phyloP scores from a whole-genome alignment of 1,140 invertebrate species.

The Cotesia vestalis region DNA sequence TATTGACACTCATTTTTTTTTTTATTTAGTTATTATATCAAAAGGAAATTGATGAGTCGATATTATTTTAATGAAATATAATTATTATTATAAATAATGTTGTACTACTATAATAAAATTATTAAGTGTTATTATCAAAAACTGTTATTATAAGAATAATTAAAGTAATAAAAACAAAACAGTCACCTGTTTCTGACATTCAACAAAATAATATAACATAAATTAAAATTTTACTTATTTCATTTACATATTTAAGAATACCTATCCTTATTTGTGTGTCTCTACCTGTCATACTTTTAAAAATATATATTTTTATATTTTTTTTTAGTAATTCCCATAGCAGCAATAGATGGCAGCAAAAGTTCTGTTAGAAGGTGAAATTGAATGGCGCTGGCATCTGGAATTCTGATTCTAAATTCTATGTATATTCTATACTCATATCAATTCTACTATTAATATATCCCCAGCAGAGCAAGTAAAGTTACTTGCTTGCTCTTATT shows the following conservation, averaged over 20 bases:
- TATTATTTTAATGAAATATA: neutral
- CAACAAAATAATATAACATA: neutral
- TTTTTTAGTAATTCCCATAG: neutral
- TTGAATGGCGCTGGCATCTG: slow-evolving; percentile 14
- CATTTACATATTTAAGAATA: too few species aligned
- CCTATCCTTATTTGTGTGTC: too few species aligned
- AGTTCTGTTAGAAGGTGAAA: neutral
- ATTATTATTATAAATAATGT: slow-evolving; percentile 26
- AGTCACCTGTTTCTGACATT: slow-evolving; percentile 5
- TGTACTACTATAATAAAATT: slow-evolving; percentile 14
- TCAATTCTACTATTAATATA: neutral
- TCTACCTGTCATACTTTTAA: too few species aligned
- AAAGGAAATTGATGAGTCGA: slow-evolving; percentile 12
- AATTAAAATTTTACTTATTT: too few species aligned
- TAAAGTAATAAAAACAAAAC: slow-evolving; percentile 9
- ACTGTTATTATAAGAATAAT: neutral
- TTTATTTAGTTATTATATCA: neutral
- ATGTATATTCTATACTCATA: neutral
- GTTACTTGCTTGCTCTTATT: neutral
- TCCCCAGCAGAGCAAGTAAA: neutral
- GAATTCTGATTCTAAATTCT: neutral
- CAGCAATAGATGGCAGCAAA: neutral
- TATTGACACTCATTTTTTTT: slow-evolving; percentile 14
- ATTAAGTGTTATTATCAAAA: slow-evolving; percentile 4
- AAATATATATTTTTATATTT: too few species aligned